Conservation (phyloP, 1,140 invertebrate species). For the Kradibia gibbosae region DNA sequence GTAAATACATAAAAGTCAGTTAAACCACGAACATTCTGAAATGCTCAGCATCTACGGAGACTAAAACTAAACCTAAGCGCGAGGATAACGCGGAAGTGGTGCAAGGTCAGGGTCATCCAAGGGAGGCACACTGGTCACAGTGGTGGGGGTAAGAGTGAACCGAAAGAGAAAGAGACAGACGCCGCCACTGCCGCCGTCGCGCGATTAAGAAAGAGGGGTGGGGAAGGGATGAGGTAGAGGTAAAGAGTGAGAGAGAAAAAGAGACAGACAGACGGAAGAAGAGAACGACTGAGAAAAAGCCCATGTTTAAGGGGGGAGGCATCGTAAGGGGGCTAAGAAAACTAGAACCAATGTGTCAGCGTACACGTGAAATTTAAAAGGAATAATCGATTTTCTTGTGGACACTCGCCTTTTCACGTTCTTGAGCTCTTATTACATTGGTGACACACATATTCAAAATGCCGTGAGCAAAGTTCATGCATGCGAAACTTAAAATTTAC, state of each 20-base stretch:
- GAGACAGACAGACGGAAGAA: slow-evolving; percentile 45
- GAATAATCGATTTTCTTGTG: neutral
- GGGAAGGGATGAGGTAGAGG: slow-evolving; percentile 38
- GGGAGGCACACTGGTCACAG: slow-evolving; percentile 52
- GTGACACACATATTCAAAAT: neutral
- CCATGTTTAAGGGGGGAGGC: slow-evolving; percentile 47
- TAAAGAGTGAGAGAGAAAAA: slow-evolving; percentile 50
- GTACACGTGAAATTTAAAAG: neutral
- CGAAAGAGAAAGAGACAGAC: slow-evolving; percentile 41
- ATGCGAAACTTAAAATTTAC: neutral
- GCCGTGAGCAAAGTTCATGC: neutral
- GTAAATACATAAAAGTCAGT: neutral
- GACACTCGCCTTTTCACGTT: neutral
- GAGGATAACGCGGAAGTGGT: slow-evolving; percentile 65
- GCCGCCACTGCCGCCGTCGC: neutral
- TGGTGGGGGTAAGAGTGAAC: slow-evolving; percentile 43
- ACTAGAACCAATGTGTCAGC: slow-evolving; percentile 6
- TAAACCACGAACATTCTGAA: neutral
- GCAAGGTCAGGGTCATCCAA: slow-evolving; percentile 68
- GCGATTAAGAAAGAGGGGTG: slow-evolving; percentile 25
- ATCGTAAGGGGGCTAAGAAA: slow-evolving; percentile 1
- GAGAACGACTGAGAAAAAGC: slow-evolving; percentile 42
- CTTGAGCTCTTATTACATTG: neutral
- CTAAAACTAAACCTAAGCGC: slow-evolving; percentile 51
- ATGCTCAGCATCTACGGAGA: neutral